phyloP scores from a whole-genome alignment of 2,113 vertebrate genomes.

The Nanorana parkeri region DNA sequence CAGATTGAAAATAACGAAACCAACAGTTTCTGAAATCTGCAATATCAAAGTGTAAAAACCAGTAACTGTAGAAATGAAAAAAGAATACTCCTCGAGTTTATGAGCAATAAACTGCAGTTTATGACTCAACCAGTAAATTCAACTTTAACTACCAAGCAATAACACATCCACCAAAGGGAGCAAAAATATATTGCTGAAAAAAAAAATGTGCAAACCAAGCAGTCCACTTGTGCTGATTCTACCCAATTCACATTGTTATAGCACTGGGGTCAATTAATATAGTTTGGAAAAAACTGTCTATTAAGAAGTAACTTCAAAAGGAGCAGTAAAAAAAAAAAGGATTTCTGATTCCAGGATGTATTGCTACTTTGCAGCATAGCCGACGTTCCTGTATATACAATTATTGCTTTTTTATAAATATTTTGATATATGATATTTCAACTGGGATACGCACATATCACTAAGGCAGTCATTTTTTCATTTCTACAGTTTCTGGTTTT shows the following conservation, averaged over 20 bases:
- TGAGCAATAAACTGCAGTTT: slow-evolving; percentile 43
- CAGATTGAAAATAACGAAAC: background rate
- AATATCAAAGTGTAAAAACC: slow-evolving; percentile 6
- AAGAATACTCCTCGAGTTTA: slow-evolving; percentile 38
- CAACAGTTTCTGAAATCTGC: background rate
- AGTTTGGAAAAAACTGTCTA: background rate
- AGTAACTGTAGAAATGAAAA: slow-evolving; percentile 19
- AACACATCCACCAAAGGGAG: slow-evolving; percentile 36
- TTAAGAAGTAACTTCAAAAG: no score
- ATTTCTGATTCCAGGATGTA: no score
- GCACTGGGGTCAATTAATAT: slow-evolving; percentile 30
- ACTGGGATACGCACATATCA: no score
- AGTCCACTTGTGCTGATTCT: slow-evolving; percentile 40
- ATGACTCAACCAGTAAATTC: slow-evolving; percentile 39
- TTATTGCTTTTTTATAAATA: no score
- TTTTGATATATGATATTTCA: no score
- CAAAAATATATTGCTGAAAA: slow-evolving; percentile 2
- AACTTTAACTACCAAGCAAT: slow-evolving; percentile 46
- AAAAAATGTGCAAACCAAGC: slow-evolving; percentile 46
- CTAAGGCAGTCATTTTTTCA: no score
- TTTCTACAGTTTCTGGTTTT: slow-evolving; percentile 11
- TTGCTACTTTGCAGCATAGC: no score
- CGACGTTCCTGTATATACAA: no score
- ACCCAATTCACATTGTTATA: slow-evolving; percentile 2
- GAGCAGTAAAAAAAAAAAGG: no score